Evolutionary conservation across 2,797 vertebrate genomes (phyloP).

Genomic region (Paedocypris micromegethes): DNA sequence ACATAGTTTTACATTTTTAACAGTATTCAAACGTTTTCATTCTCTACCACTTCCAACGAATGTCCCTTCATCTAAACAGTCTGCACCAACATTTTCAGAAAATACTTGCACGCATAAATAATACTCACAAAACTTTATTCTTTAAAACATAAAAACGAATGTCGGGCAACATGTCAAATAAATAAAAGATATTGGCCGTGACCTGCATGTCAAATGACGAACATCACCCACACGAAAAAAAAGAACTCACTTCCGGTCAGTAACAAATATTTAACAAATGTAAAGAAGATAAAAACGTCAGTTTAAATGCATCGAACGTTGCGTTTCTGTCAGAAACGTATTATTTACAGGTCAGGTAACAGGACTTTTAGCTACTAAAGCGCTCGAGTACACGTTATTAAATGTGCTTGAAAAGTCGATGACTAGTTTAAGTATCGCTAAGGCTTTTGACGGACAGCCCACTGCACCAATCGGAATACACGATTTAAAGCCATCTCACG

Average conservation of each 20-base stretch:
- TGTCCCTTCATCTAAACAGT: too few relatives aligned
- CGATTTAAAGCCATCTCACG: neutral
- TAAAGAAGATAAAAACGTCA: conserved; percentile 55
- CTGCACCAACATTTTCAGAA: neutral
- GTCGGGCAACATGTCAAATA: conserved; percentile 79
- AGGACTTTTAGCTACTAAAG: neutral
- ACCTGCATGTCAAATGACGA: conserved; percentile 52
- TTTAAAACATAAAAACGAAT: conserved; percentile 59
- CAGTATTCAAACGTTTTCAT: too few relatives aligned
- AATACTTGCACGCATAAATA: neutral
- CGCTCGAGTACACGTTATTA: too few relatives aligned
- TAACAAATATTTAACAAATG: conserved; percentile 58
- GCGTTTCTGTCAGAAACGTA: conserved; percentile 26
- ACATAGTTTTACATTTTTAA: too few relatives aligned
- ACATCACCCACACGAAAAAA: conserved; percentile 48
- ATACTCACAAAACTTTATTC: conserved; percentile 60
- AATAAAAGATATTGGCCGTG: conserved; percentile 74
- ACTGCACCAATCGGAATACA: neutral
- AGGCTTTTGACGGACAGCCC: neutral
- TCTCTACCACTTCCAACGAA: too few relatives aligned
- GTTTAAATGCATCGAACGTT: conserved; percentile 51
- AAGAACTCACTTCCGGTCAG: conserved; percentile 46
- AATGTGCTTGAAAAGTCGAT: too few relatives aligned
- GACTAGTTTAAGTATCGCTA: neutral
- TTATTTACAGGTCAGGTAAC: conserved; percentile 32